phyloP scores from a whole-genome alignment of 2,797 vertebrate species.

The Calcarius lapponicus region DNA sequence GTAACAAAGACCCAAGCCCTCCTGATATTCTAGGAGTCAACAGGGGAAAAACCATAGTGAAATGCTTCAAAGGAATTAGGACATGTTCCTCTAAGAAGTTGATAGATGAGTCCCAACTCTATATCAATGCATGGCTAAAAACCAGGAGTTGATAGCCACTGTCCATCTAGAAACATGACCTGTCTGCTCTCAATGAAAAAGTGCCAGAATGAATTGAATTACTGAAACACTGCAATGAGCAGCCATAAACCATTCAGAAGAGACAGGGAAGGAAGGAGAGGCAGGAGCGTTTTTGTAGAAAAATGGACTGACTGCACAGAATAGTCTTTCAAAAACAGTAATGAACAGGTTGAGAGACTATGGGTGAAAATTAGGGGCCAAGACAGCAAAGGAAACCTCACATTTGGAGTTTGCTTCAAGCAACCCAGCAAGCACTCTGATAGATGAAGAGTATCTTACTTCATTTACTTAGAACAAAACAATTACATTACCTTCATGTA shows the following conservation, averaged over 20 bases:
- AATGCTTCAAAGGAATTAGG: neutral
- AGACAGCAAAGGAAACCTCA: neutral
- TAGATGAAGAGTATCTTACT: accelerated
- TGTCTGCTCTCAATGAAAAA: neutral
- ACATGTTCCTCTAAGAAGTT: neutral
- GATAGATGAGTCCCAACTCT: neutral
- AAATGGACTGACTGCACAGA: neutral
- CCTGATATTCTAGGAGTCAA: neutral
- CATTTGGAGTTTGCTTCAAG: neutral
- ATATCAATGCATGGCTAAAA: neutral
- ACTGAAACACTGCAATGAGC: neutral
- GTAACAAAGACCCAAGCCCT: neutral
- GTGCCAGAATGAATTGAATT: neutral
- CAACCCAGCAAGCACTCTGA: accelerated
- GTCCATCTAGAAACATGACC: neutral
- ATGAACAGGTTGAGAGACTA: neutral
- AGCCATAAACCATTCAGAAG: neutral
- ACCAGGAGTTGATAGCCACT: neutral
- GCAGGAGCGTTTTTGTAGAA: neutral
- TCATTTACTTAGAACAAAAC: neutral
- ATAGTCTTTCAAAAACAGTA: neutral
- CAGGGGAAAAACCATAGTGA: neutral
- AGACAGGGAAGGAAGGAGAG: neutral
- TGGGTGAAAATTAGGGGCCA: neutral
- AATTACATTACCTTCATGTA: neutral